phyloP scores from a whole-genome alignment of 2,888 invertebrate species.

The Trissonchulus latispiculum region DNA sequence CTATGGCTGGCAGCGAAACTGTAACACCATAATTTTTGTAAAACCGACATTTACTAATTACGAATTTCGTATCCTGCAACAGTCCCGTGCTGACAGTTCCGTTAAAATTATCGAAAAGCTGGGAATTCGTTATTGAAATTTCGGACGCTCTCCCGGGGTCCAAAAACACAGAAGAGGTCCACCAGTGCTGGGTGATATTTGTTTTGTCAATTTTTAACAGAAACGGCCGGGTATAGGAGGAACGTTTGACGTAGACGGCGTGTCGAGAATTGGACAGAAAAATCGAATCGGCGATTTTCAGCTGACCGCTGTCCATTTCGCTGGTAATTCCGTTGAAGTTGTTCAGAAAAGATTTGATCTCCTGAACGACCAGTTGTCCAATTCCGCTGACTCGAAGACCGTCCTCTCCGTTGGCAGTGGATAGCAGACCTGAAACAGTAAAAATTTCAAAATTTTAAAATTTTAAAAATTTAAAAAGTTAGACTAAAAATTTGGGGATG shows the following conservation, averaged over 20 bases:
- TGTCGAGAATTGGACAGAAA: not conserved
- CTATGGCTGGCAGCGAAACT: not conserved
- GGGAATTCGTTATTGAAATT: not conserved
- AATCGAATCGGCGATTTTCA: not conserved
- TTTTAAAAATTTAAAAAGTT: too few species aligned
- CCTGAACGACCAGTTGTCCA: not conserved
- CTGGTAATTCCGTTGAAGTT: not conserved
- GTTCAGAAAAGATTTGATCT: not conserved
- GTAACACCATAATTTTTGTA: not conserved
- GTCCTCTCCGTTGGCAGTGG: not conserved
- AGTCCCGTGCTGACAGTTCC: not conserved
- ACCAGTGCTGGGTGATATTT: conserved; percentile 17
- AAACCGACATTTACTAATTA: not conserved
- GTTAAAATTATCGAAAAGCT: not conserved
- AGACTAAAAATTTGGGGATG: too few species aligned
- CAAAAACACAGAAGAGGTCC: not conserved
- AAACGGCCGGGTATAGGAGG: not conserved
- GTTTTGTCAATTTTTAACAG: not conserved
- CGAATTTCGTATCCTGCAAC: not conserved
- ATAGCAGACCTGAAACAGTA: not conserved
- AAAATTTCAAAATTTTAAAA: not conserved
- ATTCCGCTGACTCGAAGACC: not conserved
- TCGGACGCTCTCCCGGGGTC: not conserved
- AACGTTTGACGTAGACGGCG: not conserved
- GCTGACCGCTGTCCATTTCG: not conserved